Conservation (phyloP, 2,888 invertebrate genomes). For the Papilio gigon region DNA sequence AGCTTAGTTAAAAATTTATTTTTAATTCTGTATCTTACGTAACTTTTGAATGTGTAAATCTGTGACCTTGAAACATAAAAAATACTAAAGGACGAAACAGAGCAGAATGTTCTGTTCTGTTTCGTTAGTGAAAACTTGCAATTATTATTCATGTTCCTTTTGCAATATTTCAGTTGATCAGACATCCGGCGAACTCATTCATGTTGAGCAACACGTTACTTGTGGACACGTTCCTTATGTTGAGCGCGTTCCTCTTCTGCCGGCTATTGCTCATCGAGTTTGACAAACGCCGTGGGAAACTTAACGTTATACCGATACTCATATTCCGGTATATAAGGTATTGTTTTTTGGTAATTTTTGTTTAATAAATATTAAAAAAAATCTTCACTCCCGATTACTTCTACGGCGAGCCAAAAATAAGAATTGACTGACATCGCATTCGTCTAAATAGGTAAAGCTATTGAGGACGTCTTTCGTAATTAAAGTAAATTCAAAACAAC, state of each 20-base stretch:
- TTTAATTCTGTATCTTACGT: neutral
- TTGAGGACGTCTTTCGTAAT: too few relatives aligned
- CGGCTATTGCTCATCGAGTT: slow-evolving; percentile 85
- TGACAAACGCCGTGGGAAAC: slow-evolving; percentile 84
- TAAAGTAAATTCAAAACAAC: too few relatives aligned
- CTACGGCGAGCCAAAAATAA: too few relatives aligned
- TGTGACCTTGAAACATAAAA: neutral
- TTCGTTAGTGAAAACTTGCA: too few relatives aligned
- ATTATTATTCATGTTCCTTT: neutral
- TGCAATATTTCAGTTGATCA: slow-evolving; percentile 76
- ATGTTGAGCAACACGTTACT: slow-evolving; percentile 86
- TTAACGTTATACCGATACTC: slow-evolving; percentile 84
- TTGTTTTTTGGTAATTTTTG: too few relatives aligned
- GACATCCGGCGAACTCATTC: slow-evolving; percentile 82
- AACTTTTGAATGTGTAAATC: neutral
- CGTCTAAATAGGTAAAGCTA: too few relatives aligned
- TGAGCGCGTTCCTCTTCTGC: slow-evolving; percentile 87
- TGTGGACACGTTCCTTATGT: slow-evolving; percentile 87
- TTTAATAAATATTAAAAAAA: too few relatives aligned
- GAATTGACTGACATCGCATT: too few relatives aligned
- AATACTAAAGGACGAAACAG: neutral
- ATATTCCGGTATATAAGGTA: slow-evolving; percentile 87
- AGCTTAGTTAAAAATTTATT: neutral
- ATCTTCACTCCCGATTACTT: too few relatives aligned
- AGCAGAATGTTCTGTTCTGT: too few relatives aligned